A percentile compares a stretch with the other conserved stretches of the same genome.
Conservation (phyloP, 2,888 invertebrate genomes). For the Stegana nigrithorax region DNA sequence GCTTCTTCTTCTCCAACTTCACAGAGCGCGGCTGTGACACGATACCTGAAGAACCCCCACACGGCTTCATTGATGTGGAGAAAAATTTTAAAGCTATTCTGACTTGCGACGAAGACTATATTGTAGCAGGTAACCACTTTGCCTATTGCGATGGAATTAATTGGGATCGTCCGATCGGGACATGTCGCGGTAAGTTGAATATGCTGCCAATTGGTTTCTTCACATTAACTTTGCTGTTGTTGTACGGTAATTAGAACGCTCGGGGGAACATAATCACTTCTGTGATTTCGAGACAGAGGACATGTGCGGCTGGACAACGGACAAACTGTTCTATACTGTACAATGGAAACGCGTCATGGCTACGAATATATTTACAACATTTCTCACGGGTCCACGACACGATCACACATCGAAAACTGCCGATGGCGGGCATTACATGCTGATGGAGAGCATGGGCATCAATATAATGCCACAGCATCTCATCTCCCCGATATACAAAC, state of each 20-base stretch:
- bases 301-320: conserved; percentile 84
- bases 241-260: conserved; percentile 10
- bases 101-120: conserved; percentile 76
- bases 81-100: conserved; percentile 73
- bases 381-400: conserved; percentile 76
- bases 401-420: conserved; percentile 79
- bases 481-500: conserved; percentile 77
- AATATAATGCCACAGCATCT: conserved; percentile 78
- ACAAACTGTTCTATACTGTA: conserved; percentile 72
- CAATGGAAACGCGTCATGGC: conserved; percentile 79
- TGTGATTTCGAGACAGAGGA: conserved; percentile 70
- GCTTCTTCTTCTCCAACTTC: conserved; percentile 35
- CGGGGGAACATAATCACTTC: conserved; percentile 28
- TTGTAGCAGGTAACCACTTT: conserved; percentile 72
- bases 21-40: conserved; percentile 73
- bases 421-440: conserved; percentile 82
- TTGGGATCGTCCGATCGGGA: conserved; percentile 79
- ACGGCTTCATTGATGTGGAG: conserved; percentile 71
- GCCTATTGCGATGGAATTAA: conserved; percentile 78
- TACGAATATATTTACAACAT: conserved; percentile 41
- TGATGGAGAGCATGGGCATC: conserved; percentile 78
- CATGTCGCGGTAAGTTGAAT: conserved; percentile 70
- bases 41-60: conserved; percentile 66
- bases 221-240: not conserved
- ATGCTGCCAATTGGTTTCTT: not conserved